A percentile compares a stretch with the other conserved stretches of the same genome.
These are phyloP conservation scores for Leptarthrus brevirostris DNA, from an alignment of 2,888 invertebrate genomes.

Conservation along the genomic window DNA sequence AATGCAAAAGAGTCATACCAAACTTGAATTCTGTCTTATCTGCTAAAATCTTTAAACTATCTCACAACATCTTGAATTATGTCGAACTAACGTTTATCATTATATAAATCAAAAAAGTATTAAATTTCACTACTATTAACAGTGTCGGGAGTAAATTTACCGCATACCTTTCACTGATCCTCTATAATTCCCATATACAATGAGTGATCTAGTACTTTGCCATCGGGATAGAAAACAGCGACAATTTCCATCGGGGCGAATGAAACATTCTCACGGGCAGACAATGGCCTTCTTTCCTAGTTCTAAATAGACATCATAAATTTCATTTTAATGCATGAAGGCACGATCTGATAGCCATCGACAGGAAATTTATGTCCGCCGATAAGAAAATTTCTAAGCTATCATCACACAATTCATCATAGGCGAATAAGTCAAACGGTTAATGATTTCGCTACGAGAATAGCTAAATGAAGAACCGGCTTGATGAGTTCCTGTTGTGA, in stretches of 20 bases:
- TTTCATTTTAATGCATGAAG: constrained; percentile 33
- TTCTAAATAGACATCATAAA: constrained; percentile 19
- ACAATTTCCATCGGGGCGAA: not conserved
- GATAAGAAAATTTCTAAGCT: constrained; percentile 26
- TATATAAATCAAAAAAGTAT: no score
- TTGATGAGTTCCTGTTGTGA: not conserved
- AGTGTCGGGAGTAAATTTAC: no score
- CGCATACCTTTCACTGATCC: no score
- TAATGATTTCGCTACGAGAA: constrained; percentile 19
- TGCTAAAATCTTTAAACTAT: no score
- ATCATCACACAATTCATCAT: constrained; percentile 43
- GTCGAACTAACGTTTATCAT: no score
- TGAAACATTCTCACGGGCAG: constrained; percentile 29
- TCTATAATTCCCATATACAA: no score
- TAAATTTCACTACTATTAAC: no score
- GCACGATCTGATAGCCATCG: constrained; percentile 39
- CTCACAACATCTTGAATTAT: no score
- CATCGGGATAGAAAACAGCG: not conserved
- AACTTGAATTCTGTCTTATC: no score
- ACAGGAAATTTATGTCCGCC: constrained; percentile 24
- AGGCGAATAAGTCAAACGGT: constrained; percentile 16
- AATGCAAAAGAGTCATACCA: no score
- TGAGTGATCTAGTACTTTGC: no score
- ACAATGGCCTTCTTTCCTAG: constrained; percentile 1
- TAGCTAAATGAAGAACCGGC: not conserved